Evolutionary conservation across 2,113 vertebrate species (phyloP).

Genomic region (Numenius arquata): DNA sequence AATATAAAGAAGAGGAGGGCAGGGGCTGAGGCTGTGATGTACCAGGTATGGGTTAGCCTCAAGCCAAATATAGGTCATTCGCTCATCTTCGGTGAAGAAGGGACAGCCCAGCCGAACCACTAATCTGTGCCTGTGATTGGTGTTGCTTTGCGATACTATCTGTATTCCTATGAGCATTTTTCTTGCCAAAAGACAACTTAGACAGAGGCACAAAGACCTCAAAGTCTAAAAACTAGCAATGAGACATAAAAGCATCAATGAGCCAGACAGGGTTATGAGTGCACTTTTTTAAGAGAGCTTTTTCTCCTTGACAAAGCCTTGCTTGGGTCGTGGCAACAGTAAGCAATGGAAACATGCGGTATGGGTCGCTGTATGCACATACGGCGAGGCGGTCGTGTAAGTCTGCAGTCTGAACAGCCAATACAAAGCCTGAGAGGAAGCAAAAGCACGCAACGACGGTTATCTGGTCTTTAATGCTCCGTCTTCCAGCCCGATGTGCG

Average conservation of each 20-base stretch:
- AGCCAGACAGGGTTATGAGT: neutral
- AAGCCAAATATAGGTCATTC: neutral
- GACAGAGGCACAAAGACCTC: neutral
- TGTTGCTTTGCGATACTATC: neutral
- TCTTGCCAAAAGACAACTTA: neutral
- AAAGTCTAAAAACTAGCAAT: neutral
- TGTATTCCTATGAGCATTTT: neutral
- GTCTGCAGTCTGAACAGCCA: neutral
- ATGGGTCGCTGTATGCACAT: neutral
- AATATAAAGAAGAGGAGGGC: neutral
- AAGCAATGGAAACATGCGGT: neutral
- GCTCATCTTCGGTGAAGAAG: neutral
- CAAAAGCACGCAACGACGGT: rapidly evolving
- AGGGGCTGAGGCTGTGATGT: neutral
- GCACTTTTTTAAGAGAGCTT: neutral
- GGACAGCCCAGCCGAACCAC: neutral
- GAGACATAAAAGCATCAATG: neutral
- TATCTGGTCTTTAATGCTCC: neutral
- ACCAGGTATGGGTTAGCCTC: neutral
- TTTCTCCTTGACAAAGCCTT: neutral
- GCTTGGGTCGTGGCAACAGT: neutral
- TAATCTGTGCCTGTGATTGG: neutral
- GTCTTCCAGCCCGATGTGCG: neutral
- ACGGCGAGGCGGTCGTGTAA: neutral
- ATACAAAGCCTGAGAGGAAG: neutral